Base-by-base conservation (phyloP, 2,888 invertebrate species). In the Thysanoteuthis rhombus region DNA sequence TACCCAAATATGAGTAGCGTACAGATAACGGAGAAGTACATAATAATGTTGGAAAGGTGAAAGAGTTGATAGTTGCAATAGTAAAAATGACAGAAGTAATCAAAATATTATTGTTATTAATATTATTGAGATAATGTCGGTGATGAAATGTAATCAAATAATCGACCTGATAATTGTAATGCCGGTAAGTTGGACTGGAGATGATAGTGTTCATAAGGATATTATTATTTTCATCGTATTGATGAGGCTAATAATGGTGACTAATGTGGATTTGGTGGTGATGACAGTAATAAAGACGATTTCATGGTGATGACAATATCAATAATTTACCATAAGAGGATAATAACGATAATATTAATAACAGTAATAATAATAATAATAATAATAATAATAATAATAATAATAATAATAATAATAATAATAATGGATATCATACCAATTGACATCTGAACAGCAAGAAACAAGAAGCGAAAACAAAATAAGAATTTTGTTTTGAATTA, bases 401-500 rank as follows among this genome's bases (percentile, higher is more conserved):
- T 75, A n/a, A 75, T 75, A 75, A 75, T 75, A 75, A 75, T 75
- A 75, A 75, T 75, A n/a, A 75, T 75, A 75, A 75, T 75, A 75
- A 58, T 58, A 58, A 58, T 58, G 28, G n/a, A 75, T n/a, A 75
- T 75, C 75, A 75, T 75, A 75, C 75, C 75, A 75, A 75, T 75
- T 75, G 75, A 75, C 75, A 75, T 75, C 75, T 75, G 75, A 16
- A 36, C 75, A 75, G 75, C 75, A 75, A 75, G 75, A 75, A 75
- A 75, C 75, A 75, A 75, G 75, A 75, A 75, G 12, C 75, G 75
- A 75, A n/a, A 75, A 75, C 75, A n/a, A 36, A 75, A 75, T 36
- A 19, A n/a, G n/a, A 75, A 75, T n/a, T n/a, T 75, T n/a, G 75
- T 75, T 32, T 75, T 10, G 75, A 75, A 75, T 75, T 75, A 75